phyloP scores from a whole-genome alignment of 2,888 invertebrate genomes.

The Apotomis capreana region DNA sequence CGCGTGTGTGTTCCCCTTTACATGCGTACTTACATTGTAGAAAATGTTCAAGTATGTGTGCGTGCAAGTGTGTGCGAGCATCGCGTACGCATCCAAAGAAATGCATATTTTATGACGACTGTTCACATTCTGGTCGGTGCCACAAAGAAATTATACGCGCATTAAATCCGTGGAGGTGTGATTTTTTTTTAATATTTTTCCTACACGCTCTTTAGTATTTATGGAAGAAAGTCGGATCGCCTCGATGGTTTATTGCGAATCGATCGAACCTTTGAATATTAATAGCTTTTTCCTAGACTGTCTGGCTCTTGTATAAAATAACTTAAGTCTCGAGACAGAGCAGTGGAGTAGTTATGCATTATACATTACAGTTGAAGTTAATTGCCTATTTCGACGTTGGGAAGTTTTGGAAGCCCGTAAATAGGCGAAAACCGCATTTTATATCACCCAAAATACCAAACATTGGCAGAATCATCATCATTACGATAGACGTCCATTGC shows the following conservation, averaged over 20 bases:
- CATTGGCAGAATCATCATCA: too few relatives aligned
- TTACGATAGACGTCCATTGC: too few relatives aligned
- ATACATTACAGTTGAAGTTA: too few relatives aligned
- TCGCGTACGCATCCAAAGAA: slow-evolving; percentile 75
- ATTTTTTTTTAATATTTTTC: slow-evolving; percentile 62
- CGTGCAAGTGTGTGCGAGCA: slow-evolving; percentile 44
- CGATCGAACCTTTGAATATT: slow-evolving; percentile 39
- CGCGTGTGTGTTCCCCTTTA: slow-evolving; percentile 58
- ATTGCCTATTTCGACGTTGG: too few relatives aligned
- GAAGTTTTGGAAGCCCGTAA: too few relatives aligned
- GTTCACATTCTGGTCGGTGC: slow-evolving; percentile 82
- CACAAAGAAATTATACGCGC: slow-evolving; percentile 84
- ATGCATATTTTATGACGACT: slow-evolving; percentile 84
- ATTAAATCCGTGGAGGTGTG: slow-evolving; percentile 81
- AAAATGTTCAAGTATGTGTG: slow-evolving; percentile 42
- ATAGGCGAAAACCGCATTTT: too few relatives aligned
- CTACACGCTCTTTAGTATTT: slow-evolving; percentile 39
- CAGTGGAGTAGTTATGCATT: slow-evolving; percentile 19
- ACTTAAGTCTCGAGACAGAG: slow-evolving; percentile 9
- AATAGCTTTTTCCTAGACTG: slow-evolving; percentile 41
- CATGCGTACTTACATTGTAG: slow-evolving; percentile 42
- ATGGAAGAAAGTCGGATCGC: slow-evolving; percentile 34
- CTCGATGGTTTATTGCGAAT: slow-evolving; percentile 31
- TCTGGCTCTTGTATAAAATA: slow-evolving; percentile 38
- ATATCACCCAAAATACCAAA: too few relatives aligned